phyloP scores from a whole-genome alignment of 2,797 vertebrate species.

The Hoplostethus atlanticus region DNA sequence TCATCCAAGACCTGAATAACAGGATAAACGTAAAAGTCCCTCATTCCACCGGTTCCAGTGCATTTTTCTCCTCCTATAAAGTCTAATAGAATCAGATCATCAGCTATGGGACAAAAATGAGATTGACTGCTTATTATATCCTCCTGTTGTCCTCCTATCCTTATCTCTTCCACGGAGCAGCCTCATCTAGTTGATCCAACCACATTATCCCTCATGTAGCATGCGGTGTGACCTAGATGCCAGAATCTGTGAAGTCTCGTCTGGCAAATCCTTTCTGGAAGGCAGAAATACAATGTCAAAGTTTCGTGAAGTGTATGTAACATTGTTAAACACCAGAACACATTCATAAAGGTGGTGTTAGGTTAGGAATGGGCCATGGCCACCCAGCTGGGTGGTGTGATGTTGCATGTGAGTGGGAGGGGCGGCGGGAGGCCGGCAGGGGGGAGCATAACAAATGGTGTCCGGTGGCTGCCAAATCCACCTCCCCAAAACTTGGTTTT shows the following conservation, averaged over 20 bases:
- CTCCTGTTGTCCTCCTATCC: not conserved
- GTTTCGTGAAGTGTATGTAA: too few species aligned
- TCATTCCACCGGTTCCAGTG: not conserved
- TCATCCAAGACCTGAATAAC: not conserved
- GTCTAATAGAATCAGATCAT: conserved; percentile 1
- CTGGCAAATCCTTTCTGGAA: conserved; percentile 85
- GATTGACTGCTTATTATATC: not conserved
- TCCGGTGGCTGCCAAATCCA: conserved; percentile 32
- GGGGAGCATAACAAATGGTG: conserved; percentile 11
- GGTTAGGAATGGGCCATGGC: not conserved
- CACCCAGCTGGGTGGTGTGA: conserved; percentile 7
- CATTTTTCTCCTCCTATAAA: not conserved
- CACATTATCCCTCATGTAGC: not conserved
- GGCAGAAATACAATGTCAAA: conserved; percentile 19
- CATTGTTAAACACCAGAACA: too few species aligned
- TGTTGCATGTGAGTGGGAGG: not conserved
- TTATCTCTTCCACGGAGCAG: not conserved
- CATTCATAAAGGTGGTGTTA: too few species aligned
- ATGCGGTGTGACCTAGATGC: conserved; percentile 55
- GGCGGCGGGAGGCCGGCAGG: not conserved
- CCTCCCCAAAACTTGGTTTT: conserved; percentile 33
- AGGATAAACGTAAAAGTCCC: conserved; percentile 7
- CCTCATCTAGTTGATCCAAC: not conserved
- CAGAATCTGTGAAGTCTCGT: conserved; percentile 77
- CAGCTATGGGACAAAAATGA: too few species aligned